These are phyloP conservation scores for Kryptolebias marmoratus DNA, from an alignment of 2,113 vertebrate species.

Conservation along the genomic window DNA sequence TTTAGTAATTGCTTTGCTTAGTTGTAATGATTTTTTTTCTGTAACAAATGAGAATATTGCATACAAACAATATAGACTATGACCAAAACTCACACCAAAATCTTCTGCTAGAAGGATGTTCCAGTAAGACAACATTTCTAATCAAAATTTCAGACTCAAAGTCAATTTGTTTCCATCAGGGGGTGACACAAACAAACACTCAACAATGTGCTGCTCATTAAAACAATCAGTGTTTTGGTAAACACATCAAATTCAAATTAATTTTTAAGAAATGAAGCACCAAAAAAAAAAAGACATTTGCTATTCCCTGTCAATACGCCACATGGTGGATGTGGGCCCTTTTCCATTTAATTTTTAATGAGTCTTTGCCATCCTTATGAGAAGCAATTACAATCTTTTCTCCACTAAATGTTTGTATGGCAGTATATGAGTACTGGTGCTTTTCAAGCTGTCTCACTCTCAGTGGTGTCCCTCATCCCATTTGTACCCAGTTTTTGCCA, in stretches of 20 bases:
- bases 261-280: slow-evolving; percentile 48
- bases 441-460: slow-evolving; percentile 18
- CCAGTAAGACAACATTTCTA: slow-evolving; percentile 46
- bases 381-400: slow-evolving; percentile 45
- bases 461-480: slow-evolving; percentile 23
- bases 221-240: slow-evolving; percentile 65
- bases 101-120: slow-evolving; percentile 34
- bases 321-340: slow-evolving; percentile 13
- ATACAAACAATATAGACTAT: slow-evolving; percentile 1
- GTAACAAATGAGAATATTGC: slow-evolving; percentile 4
- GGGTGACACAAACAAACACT: slow-evolving; percentile 54
- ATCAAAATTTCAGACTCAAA: slow-evolving; percentile 62
- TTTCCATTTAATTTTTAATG: slow-evolving; percentile 49
- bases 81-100: slow-evolving; percentile 7
- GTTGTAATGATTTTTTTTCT: neutral
- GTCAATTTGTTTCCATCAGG: slow-evolving; percentile 58
- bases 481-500: slow-evolving; percentile 24
- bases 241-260: slow-evolving; percentile 62
- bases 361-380: slow-evolving; percentile 40
- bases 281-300: slow-evolving; percentile 24
- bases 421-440: neutral
- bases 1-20: slow-evolving; percentile 2
- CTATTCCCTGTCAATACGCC: slow-evolving; percentile 30
- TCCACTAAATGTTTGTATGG: slow-evolving; percentile 31
- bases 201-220: slow-evolving; percentile 60